These are phyloP conservation scores for Lasioglossum lativentre DNA, from an alignment of 2,888 invertebrate species.

Conservation along the genomic window DNA sequence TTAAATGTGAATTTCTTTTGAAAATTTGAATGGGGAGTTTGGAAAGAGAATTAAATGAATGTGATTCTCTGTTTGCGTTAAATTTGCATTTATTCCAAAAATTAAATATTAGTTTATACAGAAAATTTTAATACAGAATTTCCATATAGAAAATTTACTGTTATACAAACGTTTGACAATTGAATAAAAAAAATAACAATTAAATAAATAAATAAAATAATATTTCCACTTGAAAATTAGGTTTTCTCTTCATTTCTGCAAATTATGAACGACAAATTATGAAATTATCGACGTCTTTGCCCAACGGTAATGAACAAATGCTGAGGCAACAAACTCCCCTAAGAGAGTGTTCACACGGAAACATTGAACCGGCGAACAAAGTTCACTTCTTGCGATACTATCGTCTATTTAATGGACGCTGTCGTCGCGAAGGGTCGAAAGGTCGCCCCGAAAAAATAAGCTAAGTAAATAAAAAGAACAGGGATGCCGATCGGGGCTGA, in stretches of 20 bases:
- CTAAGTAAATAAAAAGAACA: neutral
- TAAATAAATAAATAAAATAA: no score
- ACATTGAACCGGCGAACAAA: neutral
- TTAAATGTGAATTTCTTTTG: neutral
- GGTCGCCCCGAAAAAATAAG: neutral
- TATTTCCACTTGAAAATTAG: no score
- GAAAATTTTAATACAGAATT: no score
- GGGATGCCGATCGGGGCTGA: neutral
- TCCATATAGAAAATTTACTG: no score
- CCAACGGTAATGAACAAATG: neutral
- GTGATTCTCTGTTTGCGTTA: neutral
- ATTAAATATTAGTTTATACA: neutral
- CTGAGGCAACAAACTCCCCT: neutral
- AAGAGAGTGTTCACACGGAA: neutral
- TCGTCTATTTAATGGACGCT: neutral
- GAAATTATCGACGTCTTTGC: no score
- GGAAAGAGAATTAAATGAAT: neutral
- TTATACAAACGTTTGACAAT: no score
- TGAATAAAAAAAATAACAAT: no score
- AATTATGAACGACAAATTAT: no score
- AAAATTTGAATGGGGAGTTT: neutral
- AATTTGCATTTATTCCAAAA: neutral
- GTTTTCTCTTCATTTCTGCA: no score
- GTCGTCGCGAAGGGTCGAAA: constrained; percentile 2
- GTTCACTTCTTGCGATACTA: neutral